These are phyloP conservation scores for Catharus bicknelli DNA, from an alignment of 2,113 vertebrate species.

Conservation along the genomic window DNA sequence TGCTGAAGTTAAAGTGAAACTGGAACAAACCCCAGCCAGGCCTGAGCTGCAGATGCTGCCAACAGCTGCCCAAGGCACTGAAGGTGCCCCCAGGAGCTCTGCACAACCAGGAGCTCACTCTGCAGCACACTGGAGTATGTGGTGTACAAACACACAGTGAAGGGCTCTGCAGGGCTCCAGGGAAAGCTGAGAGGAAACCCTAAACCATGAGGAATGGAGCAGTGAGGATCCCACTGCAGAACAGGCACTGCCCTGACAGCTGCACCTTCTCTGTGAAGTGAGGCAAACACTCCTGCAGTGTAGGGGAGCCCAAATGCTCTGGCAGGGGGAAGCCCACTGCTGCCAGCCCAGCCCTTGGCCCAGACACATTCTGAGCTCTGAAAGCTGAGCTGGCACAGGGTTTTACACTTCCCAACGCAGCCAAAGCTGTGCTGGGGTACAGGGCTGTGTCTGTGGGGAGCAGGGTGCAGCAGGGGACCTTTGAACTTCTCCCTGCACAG, in stretches of 20 bases:
- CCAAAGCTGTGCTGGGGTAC: background rate
- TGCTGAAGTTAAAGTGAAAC: background rate
- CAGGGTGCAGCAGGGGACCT: background rate
- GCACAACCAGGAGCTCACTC: background rate
- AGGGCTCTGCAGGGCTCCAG: background rate
- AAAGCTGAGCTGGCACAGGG: fast-evolving
- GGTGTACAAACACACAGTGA: background rate
- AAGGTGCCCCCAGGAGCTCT: background rate
- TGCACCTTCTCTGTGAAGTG: background rate
- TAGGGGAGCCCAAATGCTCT: background rate
- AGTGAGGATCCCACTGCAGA: background rate
- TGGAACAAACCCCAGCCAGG: background rate
- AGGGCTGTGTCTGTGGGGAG: fast-evolving
- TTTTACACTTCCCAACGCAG: background rate
- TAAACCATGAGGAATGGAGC: fast-evolving
- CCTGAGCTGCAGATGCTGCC: background rate
- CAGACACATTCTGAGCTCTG: fast-evolving
- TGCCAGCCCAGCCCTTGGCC: background rate
- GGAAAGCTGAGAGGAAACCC: background rate
- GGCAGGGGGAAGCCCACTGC: background rate
- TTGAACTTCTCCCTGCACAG: background rate
- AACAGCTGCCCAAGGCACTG: background rate
- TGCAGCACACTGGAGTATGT: fast-evolving
- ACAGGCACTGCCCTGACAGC: fast-evolving
- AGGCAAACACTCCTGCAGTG: background rate